phyloP scores from a whole-genome alignment of 1,140 invertebrate genomes.

The Tetramorium alpestre region DNA sequence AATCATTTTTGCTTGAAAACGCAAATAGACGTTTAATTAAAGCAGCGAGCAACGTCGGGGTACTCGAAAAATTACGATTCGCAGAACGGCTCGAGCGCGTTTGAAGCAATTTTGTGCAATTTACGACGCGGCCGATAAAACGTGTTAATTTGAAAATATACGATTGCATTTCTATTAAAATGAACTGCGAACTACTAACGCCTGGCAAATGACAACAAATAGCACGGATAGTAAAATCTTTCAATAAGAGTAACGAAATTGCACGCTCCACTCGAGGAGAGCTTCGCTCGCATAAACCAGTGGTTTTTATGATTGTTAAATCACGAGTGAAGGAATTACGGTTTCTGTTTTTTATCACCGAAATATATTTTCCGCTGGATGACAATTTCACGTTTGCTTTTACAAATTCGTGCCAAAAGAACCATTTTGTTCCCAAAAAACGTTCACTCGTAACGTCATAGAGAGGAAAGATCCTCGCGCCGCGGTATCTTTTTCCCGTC shows the following conservation, averaged over 20 bases:
- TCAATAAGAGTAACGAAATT: neutral
- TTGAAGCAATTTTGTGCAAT: neutral
- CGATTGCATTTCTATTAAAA: slow-evolving; percentile 6
- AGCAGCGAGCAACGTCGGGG: neutral
- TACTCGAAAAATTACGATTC: neutral
- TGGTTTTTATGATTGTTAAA: neutral
- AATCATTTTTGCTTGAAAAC: neutral
- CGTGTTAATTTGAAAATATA: neutral
- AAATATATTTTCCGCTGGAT: neutral
- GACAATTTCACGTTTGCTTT: neutral
- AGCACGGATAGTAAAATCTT: neutral
- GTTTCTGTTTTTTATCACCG: neutral
- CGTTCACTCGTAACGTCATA: neutral
- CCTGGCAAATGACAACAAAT: neutral
- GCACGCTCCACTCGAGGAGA: neutral
- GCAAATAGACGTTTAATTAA: neutral
- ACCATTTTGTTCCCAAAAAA: neutral
- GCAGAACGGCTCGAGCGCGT: neutral
- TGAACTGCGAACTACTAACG: neutral
- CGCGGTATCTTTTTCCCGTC: neutral
- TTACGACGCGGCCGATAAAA: neutral
- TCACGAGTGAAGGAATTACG: neutral
- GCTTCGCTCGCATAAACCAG: neutral
- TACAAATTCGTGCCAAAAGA: neutral
- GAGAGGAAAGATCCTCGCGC: neutral